Percentiles rank a stretch among this genome's conserved stretches.
Evolutionary conservation across 2,888 invertebrate genomes (phyloP).

Genomic region (Seladonia tumulorum): DNA sequence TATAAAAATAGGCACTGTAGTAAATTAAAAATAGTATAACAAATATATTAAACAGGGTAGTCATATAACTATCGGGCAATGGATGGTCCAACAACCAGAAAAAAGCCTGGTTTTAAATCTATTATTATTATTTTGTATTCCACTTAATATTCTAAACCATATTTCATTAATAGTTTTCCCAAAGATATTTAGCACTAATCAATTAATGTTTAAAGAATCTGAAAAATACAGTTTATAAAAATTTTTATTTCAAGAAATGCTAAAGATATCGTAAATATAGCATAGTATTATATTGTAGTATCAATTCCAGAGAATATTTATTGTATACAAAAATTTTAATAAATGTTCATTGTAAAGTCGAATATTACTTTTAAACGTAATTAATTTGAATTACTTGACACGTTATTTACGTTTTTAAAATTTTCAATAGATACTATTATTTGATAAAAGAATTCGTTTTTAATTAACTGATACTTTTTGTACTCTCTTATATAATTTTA

Average conservation of each 20-base stretch:
- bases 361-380: background rate
- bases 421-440: background rate
- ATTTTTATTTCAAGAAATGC: background rate
- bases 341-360: background rate
- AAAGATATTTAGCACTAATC: background rate
- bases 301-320: background rate
- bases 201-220: background rate
- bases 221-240: background rate
- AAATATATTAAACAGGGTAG: conserved; percentile 12
- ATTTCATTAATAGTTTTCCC: background rate
- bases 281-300: conserved; percentile 1
- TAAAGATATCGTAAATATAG: background rate
- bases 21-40: conserved; percentile 9
- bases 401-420: background rate
- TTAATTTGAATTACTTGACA: background rate
- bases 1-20: background rate
- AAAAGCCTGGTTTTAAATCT: background rate
- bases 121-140: background rate
- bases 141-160: background rate
- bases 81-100: background rate
- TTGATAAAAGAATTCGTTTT: background rate
- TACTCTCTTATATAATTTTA: background rate
- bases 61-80: background rate
- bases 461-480: background rate
- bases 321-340: background rate